These are phyloP conservation scores for Zingel zingel DNA, from an alignment of 2,113 vertebrate species.

Conservation along the genomic window DNA sequence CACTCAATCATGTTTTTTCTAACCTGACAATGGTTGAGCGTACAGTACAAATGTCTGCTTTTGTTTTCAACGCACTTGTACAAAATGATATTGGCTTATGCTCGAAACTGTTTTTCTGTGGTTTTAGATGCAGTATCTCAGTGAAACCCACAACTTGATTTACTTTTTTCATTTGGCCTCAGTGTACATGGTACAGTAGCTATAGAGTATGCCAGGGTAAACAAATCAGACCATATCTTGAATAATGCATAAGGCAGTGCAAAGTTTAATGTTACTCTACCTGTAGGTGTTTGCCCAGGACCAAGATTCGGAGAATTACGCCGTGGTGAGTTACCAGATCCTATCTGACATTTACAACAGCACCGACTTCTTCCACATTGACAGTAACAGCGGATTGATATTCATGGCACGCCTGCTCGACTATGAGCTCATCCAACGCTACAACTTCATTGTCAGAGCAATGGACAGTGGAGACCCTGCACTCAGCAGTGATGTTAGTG, in stretches of 20 bases:
- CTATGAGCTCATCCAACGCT: constrained; percentile 89
- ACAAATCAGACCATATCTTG: constrained; percentile 42
- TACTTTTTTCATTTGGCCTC: constrained; percentile 31
- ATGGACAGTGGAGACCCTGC: constrained; percentile 92
- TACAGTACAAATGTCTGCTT: not conserved
- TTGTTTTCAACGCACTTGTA: not conserved
- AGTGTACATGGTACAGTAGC: constrained; percentile 5
- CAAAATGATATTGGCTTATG: not conserved
- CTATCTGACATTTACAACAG: constrained; percentile 93
- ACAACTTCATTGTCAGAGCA: constrained; percentile 91
- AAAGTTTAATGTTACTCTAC: constrained; percentile 30
- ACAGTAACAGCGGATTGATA: constrained; percentile 90
- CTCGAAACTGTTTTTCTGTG: not conserved
- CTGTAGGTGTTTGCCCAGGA: constrained; percentile 89
- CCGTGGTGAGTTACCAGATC: constrained; percentile 91
- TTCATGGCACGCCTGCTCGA: constrained; percentile 91
- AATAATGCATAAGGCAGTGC: constrained; percentile 54
- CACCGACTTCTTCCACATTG: constrained; percentile 94
- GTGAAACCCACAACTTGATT: constrained; percentile 19
- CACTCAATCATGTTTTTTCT: not conserved
- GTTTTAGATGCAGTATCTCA: constrained; percentile 4
- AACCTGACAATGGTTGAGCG: not conserved
- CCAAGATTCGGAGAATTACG: constrained; percentile 92
- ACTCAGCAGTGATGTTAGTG: constrained; percentile 90
- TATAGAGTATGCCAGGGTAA: constrained; percentile 7